Evolutionary conservation across 2,797 vertebrate genomes (phyloP).

Genomic region (Euthynnus affinis): DNA sequence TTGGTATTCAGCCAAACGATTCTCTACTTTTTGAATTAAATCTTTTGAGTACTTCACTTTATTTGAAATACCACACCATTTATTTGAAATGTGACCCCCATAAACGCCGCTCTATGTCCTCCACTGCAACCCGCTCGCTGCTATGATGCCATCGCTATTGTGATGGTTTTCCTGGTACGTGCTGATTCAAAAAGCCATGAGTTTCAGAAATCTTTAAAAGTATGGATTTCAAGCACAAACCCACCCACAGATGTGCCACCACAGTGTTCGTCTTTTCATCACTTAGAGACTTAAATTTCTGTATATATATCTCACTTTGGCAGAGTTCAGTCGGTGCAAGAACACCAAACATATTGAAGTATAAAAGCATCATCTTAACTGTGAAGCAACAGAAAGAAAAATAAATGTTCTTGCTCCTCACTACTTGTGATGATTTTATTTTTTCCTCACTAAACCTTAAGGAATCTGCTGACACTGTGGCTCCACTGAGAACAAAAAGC

Average conservation of each 20-base stretch:
- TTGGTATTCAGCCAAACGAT: too few species aligned
- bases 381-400: background rate
- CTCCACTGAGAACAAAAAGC: background rate
- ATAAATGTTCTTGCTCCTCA: background rate
- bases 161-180: background rate
- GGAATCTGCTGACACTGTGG: too few species aligned
- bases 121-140: background rate
- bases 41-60: too few species aligned
- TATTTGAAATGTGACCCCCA: background rate
- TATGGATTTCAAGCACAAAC: background rate
- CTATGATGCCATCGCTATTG: background rate
- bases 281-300: constrained; percentile 1
- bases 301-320: background rate
- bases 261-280: constrained; percentile 3
- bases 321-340: background rate
- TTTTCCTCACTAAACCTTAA: too few species aligned
- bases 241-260: background rate
- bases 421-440: background rate
- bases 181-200: background rate
- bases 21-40: too few species aligned
- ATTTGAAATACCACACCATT: too few species aligned
- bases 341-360: background rate
- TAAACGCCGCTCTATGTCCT: background rate
- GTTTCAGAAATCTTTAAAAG: background rate
- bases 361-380: background rate